Conservation (phyloP, 2,113 vertebrate genomes). For the Tychaedon coryphoeus region DNA sequence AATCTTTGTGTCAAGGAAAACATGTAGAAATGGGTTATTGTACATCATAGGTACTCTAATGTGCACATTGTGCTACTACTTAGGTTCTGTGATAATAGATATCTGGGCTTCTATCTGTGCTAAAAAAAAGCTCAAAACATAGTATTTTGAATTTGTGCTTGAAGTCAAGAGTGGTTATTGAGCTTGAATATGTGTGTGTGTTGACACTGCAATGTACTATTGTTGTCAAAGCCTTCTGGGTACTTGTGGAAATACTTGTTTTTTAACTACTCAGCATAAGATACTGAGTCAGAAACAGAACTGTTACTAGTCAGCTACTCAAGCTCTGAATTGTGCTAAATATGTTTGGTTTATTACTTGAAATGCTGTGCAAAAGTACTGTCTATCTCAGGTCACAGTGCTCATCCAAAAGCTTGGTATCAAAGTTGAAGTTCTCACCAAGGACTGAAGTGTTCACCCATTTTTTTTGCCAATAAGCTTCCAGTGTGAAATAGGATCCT, state of each 20-base stretch:
- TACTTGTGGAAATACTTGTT: rapidly evolving
- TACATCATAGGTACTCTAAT: background rate
- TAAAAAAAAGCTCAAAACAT: background rate
- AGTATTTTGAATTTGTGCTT: background rate
- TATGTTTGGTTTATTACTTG: background rate
- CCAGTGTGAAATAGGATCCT: background rate
- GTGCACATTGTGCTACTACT: rapidly evolving
- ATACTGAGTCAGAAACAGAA: background rate
- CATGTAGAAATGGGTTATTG: background rate
- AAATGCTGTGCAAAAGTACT: background rate
- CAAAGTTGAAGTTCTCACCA: background rate
- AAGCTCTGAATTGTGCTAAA: background rate
- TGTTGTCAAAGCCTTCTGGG: background rate
- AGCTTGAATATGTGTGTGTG: rapidly evolving
- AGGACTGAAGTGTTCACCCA: background rate
- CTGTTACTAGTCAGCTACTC: background rate
- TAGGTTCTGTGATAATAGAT: rapidly evolving
- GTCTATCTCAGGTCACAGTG: background rate
- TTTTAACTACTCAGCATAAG: background rate
- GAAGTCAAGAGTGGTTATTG: background rate
- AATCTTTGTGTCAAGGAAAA: background rate
- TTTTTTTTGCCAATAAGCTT: background rate
- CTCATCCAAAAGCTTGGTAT: background rate
- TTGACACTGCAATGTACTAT: background rate
- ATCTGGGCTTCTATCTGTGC: background rate